Evolutionary conservation across 2,113 vertebrate species (phyloP).

Genomic region (Ceyx margarethae): DNA sequence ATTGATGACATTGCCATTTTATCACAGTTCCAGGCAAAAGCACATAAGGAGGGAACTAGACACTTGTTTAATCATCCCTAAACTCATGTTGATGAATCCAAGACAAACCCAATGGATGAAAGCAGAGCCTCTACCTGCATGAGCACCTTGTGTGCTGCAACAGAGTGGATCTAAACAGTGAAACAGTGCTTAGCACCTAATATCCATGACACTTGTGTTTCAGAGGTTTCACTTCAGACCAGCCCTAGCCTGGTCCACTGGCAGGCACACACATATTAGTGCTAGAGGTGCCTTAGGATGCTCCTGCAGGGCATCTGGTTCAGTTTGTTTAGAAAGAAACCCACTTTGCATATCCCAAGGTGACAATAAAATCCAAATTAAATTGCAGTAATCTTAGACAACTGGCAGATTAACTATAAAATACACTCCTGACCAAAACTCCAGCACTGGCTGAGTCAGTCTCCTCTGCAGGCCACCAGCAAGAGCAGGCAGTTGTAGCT

Average conservation of each 20-base stretch:
- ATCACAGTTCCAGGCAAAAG: constrained; percentile 10
- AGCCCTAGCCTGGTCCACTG: background rate
- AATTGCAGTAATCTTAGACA: background rate
- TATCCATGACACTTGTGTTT: accelerated
- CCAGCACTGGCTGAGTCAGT: background rate
- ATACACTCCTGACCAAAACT: background rate
- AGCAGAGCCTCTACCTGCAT: background rate
- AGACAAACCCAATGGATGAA: background rate
- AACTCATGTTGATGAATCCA: background rate
- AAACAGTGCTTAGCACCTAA: background rate
- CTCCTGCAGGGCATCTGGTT: background rate
- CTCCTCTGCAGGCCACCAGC: background rate
- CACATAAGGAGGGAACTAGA: background rate
- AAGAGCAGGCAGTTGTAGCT: background rate
- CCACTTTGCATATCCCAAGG: background rate
- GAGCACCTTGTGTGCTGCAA: background rate
- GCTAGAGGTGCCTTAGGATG: background rate
- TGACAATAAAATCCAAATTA: background rate
- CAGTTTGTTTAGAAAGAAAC: background rate
- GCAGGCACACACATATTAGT: background rate
- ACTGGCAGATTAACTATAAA: background rate
- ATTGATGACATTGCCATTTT: background rate
- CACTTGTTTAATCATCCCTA: background rate
- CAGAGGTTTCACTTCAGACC: background rate
- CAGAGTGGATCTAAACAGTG: background rate